These are phyloP conservation scores for Megalopta genalis DNA, from an alignment of 1,140 invertebrate species.

Conservation along the genomic window DNA sequence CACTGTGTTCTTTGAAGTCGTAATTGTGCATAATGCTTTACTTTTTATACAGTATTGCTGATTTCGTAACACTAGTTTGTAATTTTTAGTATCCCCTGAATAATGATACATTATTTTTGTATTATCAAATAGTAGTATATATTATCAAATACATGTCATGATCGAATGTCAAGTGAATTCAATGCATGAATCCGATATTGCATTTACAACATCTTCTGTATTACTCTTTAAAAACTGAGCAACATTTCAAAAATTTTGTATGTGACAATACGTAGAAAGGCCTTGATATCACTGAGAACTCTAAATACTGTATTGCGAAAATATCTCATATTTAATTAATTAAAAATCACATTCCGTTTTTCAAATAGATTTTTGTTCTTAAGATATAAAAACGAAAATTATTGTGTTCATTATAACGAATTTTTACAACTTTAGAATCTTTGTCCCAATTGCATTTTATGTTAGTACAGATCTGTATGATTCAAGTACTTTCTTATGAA, in stretches of 20 bases:
- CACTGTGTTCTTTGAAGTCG: conserved; percentile 54
- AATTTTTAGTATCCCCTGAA: conserved; percentile 59
- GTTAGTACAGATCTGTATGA: conserved; percentile 48
- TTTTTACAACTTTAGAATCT: conserved; percentile 40
- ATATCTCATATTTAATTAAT: conserved; percentile 48
- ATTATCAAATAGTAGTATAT: conserved; percentile 55
- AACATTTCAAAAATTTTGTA: conserved; percentile 57
- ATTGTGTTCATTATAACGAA: conserved; percentile 29
- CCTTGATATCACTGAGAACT: conserved; percentile 58
- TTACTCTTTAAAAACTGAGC: conserved; percentile 36
- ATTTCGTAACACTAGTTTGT: conserved; percentile 55
- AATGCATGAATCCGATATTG: conserved; percentile 56
- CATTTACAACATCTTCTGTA: conserved; percentile 53
- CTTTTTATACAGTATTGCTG: conserved; percentile 57
- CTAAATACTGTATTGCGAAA: conserved; percentile 39
- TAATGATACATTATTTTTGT: conserved; percentile 64
- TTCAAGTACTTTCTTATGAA: conserved; percentile 45
- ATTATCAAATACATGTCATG: conserved; percentile 37
- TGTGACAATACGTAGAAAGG: conserved; percentile 60
- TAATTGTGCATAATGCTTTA: conserved; percentile 55
- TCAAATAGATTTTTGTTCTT: conserved; percentile 28
- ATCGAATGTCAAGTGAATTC: conserved; percentile 46
- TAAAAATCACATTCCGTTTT: conserved; percentile 58
- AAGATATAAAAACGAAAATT: conserved; percentile 26
- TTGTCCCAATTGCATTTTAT: conserved; percentile 54